phyloP scores from a whole-genome alignment of 2,888 invertebrate genomes.

The Caenorhabditis becei region DNA sequence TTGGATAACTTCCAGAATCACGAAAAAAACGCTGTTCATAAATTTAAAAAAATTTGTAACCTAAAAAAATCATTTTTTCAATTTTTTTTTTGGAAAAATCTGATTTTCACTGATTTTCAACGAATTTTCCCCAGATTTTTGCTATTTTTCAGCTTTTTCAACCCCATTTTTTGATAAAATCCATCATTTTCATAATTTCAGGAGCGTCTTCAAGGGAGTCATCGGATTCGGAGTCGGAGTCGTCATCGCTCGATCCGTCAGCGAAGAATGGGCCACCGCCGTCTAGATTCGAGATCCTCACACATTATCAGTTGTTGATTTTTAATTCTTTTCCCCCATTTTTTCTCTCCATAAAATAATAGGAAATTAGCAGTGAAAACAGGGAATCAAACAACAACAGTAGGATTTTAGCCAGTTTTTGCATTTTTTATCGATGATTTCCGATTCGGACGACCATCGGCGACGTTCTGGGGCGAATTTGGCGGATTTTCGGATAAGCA shows the following conservation, averaged over 20 bases:
- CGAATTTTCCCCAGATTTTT: too few relatives aligned
- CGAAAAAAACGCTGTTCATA: not conserved
- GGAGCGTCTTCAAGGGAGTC: slow-evolving; percentile 72
- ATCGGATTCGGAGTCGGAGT: slow-evolving; percentile 71
- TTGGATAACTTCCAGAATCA: not conserved
- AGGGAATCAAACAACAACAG: slow-evolving; percentile 57
- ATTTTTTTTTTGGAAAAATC: not conserved
- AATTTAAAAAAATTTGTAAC: not conserved
- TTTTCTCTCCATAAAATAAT: slow-evolving; percentile 4
- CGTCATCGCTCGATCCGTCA: slow-evolving; percentile 68
- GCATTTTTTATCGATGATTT: slow-evolving; percentile 46
- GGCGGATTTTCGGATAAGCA: slow-evolving; percentile 40
- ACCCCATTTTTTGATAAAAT: not conserved
- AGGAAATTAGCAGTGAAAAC: slow-evolving; percentile 26
- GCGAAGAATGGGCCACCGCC: slow-evolving; percentile 70
- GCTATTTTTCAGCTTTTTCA: not conserved
- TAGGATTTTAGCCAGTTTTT: slow-evolving; percentile 49
- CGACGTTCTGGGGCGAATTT: slow-evolving; percentile 29
- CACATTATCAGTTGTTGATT: slow-evolving; percentile 24
- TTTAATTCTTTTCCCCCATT: not conserved
- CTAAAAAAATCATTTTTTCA: too few relatives aligned
- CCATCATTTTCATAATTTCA: too few relatives aligned
- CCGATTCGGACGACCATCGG: slow-evolving; percentile 58
- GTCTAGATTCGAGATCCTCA: slow-evolving; percentile 49
- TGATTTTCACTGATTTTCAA: not conserved